Percentiles rank a stretch among this genome's conserved stretches.
These are phyloP conservation scores for Cephus spinipes DNA, from an alignment of 2,888 invertebrate species.

Conservation along the genomic window DNA sequence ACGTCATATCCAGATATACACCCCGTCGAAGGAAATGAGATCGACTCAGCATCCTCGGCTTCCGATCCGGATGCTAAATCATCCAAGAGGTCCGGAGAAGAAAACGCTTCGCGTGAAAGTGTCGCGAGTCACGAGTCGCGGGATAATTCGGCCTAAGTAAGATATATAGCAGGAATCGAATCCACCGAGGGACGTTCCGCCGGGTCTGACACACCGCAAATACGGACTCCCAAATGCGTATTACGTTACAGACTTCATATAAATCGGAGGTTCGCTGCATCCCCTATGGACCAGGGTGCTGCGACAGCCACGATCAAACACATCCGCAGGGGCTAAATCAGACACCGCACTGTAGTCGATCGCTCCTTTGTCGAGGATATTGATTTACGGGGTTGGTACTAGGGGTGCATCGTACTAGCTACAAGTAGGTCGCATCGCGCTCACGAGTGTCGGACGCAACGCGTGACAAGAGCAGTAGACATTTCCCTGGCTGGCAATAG, in stretches of 20 bases:
- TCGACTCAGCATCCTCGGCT: no score
- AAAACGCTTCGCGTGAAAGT: neutral
- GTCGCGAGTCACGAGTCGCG: neutral
- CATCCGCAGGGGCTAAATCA: neutral
- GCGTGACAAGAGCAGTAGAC: neutral
- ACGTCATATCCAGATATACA: no score
- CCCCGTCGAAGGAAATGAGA: no score
- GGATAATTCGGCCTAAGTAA: neutral
- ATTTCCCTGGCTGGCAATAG: no score
- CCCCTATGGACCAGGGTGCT: neutral
- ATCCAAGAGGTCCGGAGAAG: no score
- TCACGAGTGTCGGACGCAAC: neutral
- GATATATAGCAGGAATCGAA: neutral
- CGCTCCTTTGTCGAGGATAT: neutral
- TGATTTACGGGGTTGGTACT: neutral
- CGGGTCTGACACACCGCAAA: neutral
- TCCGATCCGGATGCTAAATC: neutral
- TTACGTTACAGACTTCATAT: neutral
- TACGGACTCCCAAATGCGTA: neutral
- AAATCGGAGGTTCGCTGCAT: neutral
- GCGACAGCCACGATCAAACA: neutral
- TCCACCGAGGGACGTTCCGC: neutral
- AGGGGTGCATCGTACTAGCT: neutral
- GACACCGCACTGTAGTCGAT: neutral
- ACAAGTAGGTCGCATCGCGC: neutral